Conservation (phyloP, 2,888 invertebrate genomes). For the Anodontia alba region DNA sequence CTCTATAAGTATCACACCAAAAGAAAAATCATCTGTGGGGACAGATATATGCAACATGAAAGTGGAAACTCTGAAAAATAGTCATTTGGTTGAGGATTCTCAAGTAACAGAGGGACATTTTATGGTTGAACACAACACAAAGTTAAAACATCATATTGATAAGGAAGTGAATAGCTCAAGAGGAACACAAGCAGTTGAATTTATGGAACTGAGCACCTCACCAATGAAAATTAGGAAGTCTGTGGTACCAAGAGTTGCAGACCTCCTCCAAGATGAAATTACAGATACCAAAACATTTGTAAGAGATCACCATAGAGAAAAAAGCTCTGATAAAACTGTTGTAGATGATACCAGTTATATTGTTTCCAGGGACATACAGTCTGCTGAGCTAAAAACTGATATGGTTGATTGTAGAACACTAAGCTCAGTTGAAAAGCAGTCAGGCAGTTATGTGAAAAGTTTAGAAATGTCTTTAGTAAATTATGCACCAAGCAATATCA, state of each 20-base stretch:
- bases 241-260: background rate
- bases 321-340: background rate
- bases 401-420: background rate
- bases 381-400: background rate
- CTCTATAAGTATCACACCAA: background rate
- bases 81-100: background rate
- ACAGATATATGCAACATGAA: background rate
- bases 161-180: background rate
- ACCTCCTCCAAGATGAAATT: background rate
- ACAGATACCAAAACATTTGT: background rate
- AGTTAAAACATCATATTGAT: background rate
- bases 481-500: background rate
- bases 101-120: background rate
- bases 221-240: background rate
- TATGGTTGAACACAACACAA: background rate
- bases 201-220: background rate
- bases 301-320: background rate
- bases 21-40: background rate
- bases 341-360: background rate
- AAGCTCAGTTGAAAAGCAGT: background rate
- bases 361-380: background rate
- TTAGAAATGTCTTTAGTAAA: background rate
- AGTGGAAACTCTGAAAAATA: background rate
- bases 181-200: background rate
- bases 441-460: background rate